phyloP scores from a whole-genome alignment of 2,797 vertebrate species.

The Gobionotothen gibberifrons region DNA sequence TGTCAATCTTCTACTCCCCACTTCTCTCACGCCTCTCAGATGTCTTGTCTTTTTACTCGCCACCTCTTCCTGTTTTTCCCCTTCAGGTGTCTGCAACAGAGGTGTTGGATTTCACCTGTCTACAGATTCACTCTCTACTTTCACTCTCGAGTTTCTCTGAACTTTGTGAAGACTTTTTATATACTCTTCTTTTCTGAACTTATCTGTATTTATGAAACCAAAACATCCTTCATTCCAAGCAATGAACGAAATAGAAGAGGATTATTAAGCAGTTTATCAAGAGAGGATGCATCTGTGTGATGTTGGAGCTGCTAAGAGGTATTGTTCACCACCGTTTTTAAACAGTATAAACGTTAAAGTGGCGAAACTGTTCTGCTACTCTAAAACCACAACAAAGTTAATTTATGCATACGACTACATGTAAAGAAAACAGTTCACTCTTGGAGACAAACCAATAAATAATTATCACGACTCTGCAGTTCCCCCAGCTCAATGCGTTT shows the following conservation, averaged over 20 bases:
- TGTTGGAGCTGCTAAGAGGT: constrained; percentile 5
- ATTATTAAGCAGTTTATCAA: constrained; percentile 22
- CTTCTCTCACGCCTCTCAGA: constrained; percentile 25
- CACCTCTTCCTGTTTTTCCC: constrained; percentile 40
- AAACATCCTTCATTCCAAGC: constrained; percentile 13
- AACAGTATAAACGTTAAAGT: neutral
- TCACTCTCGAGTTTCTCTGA: constrained; percentile 20
- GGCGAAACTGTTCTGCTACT: neutral
- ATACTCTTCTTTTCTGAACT: constrained; percentile 2
- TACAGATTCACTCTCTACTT: constrained; percentile 15
- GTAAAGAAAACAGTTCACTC: too few relatives aligned
- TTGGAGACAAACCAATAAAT: neutral
- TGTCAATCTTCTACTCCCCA: constrained; percentile 40
- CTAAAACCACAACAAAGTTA: neutral
- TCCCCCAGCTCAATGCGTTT: neutral
- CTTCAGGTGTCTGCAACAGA: constrained; percentile 26
- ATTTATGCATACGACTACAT: neutral
- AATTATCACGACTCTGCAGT: neutral
- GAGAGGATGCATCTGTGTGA: neutral
- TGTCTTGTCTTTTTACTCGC: constrained; percentile 25
- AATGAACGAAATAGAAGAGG: neutral
- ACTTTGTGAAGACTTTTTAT: constrained; percentile 45
- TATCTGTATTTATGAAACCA: constrained; percentile 4
- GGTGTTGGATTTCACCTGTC: constrained; percentile 48
- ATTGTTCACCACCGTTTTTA: neutral